phyloP scores from a whole-genome alignment of 23 tunicate genomes.

The Ascidia mentula region DNA sequence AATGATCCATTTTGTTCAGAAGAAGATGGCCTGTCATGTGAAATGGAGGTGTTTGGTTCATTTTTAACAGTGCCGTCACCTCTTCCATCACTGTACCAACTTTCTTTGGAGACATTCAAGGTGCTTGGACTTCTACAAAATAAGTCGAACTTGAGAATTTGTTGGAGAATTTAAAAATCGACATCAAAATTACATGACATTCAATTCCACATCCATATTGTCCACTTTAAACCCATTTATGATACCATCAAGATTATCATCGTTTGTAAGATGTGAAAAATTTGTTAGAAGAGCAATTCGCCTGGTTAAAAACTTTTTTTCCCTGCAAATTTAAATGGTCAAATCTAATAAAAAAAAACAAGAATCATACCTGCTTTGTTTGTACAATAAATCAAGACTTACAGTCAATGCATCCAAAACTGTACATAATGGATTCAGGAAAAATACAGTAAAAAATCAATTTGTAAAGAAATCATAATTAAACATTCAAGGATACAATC shows the following conservation, averaged over 20 bases:
- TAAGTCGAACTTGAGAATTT: no score
- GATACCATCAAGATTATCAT: slow-evolving; percentile 57
- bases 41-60: no score
- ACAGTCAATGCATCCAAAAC: slow-evolving; percentile 84
- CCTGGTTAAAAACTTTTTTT: slow-evolving; percentile 45
- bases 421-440: not conserved
- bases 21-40: no score
- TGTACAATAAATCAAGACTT: slow-evolving; percentile 51
- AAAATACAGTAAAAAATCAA: not conserved
- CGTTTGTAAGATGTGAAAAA: slow-evolving; percentile 52
- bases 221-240: slow-evolving; percentile 41
- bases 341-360: not conserved
- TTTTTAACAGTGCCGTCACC: no score
- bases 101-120: no score
- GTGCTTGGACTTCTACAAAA: no score
- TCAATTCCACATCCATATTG: slow-evolving; percentile 44
- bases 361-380: slow-evolving; percentile 46
- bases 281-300: slow-evolving; percentile 64
- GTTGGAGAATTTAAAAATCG: no score
- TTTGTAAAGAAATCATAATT: no score
- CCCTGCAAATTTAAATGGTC: slow-evolving; percentile 2
- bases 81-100: no score
- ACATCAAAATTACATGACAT: slow-evolving; percentile 51
- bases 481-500: slow-evolving; percentile 59
- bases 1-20: no score